Evolutionary conservation across 2,797 vertebrate species (phyloP), one percentile per base, ranked within the genome.

Genomic region (Geotria australis): DNA sequence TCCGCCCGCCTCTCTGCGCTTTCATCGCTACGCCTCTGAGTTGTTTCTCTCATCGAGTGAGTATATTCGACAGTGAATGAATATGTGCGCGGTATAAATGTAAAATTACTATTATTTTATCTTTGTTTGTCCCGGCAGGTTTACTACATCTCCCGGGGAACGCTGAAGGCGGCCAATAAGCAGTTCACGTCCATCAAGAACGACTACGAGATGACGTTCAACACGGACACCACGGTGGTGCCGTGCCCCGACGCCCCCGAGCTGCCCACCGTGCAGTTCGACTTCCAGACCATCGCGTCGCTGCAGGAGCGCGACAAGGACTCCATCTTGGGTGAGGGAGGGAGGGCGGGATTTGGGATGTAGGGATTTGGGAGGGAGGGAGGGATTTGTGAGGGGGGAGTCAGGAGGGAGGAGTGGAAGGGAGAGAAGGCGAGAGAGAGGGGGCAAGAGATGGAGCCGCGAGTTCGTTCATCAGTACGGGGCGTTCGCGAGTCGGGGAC

Each of bases 81-180:
- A n/a, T n/a, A n/a, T n/a, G n/a, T n/a, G n/a, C n/a, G n/a, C n/a
- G n/a, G n/a, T n/a, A n/a, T n/a, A n/a, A n/a, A n/a, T n/a, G n/a
- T n/a, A n/a, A n/a, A n/a, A n/a, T n/a, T n/a, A n/a, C n/a, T n/a
- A n/a, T n/a, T n/a, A n/a, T n/a, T n/a, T n/a, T n/a, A n/a, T n/a
- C n/a, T n/a, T n/a, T n/a, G 3, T 56, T 9, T 56, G 14, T 13
- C 14, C 57, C 58, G 61, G 45, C 63, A 99, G 91, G 88, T 95
- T 49, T 96, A 84, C 73, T 96, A 82, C 67, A 68, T 99, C 69
- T 81, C 82, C 59, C 94, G 84, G 71, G 79, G 81, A 59, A 71
- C 72, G 62, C 66, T 99, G 70, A 99, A 96, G 75, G 83, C 83
- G 2, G 89, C 91, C 70, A 99, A 96, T 73, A 99, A 95, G 73